Base-by-base conservation (phyloP, 2,888 invertebrate species). In the Tortrix viridana region DNA sequence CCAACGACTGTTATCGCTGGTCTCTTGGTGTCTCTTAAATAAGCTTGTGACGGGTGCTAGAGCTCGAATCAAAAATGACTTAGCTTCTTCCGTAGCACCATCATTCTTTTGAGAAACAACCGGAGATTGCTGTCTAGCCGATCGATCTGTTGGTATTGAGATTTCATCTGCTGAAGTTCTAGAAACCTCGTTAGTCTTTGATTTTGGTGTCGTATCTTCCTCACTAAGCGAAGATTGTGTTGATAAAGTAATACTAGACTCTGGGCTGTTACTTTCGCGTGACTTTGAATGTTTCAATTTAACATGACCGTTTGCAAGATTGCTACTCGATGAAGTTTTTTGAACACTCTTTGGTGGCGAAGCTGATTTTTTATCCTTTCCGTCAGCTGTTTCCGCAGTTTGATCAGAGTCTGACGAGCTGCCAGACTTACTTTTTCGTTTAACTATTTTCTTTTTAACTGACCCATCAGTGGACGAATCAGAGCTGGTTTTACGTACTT, bases 31-130 rank as follows among this genome's bases (percentile, higher is more conserved):
- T 76, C 94, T 93, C 82, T 94, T 95, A 76, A 96, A 96, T 67
- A 96, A 92, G 86, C 94, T 95, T 19, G 96, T 95, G 5, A 96
- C 95, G 0, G 96, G 96, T 52, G 95, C 96, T 72, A 96, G 83
- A 48, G 96, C 95, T 75, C 96, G 86, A 86, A 95, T 94, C 55
- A 96, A 87, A 78, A 95, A 95, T 23, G 95, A 95, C 81, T 95
- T 95, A 0, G 95, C 95, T 73, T 95, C 95, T 77, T 95, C 95
- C 1, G 94, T 78, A 20, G 84, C 94, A 5, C 82, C 79, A 62
- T 91, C 88, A 71, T 75, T 82, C 68, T 85, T 86, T 57, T 92
- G 88, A 14, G 92, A 86, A 71, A 82, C 85, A 4, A 89, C 83
- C 1, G 94, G 93, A 19, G 94, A 91, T 2, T 92, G 83, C 37